A percentile compares a stretch with the other conserved stretches of the same genome.
These are phyloP conservation scores for Phaonia tiefii DNA, from an alignment of 2,888 invertebrate genomes.

Conservation along the genomic window DNA sequence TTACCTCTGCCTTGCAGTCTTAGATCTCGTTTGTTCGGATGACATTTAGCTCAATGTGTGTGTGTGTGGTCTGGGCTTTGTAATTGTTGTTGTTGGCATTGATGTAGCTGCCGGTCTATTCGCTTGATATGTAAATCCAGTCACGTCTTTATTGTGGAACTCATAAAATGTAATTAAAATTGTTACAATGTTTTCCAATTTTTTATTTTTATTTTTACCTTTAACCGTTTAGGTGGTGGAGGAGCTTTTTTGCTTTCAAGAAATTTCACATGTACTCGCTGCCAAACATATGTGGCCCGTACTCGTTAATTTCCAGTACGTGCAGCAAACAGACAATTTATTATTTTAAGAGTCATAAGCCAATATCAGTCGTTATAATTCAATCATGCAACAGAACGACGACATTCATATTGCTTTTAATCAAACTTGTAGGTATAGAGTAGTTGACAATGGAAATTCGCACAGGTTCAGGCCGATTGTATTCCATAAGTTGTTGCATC, in stretches of 20 bases:
- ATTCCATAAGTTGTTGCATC: neutral
- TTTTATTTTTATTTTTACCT: conserved; percentile 39
- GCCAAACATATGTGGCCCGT: neutral
- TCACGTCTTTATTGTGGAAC: conserved; percentile 62
- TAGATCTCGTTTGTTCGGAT: neutral
- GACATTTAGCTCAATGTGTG: conserved; percentile 16
- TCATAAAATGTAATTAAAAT: conserved; percentile 65
- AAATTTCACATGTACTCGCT: conserved; percentile 8
- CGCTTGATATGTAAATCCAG: conserved; percentile 58
- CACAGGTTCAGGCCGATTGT: neutral
- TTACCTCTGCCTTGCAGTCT: neutral
- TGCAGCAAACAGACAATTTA: conserved; percentile 63
- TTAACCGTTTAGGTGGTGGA: conserved; percentile 25
- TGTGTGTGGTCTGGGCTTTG: conserved; percentile 46
- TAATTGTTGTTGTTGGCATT: neutral
- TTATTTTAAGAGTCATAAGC: conserved; percentile 62
- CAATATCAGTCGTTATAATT: conserved; percentile 64
- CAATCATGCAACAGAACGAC: conserved; percentile 47
- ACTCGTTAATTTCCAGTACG: conserved; percentile 64
- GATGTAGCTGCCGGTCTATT: conserved; percentile 2
- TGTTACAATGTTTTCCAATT: conserved; percentile 54
- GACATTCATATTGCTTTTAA: neutral
- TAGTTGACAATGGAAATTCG: conserved; percentile 9
- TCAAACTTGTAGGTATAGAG: conserved; percentile 3
- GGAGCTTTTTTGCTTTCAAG: neutral